Percentiles rank a stretch among this genome's conserved stretches.
Conservation (phyloP, 1,140 invertebrate species). For the Camponotus vicinus region DNA sequence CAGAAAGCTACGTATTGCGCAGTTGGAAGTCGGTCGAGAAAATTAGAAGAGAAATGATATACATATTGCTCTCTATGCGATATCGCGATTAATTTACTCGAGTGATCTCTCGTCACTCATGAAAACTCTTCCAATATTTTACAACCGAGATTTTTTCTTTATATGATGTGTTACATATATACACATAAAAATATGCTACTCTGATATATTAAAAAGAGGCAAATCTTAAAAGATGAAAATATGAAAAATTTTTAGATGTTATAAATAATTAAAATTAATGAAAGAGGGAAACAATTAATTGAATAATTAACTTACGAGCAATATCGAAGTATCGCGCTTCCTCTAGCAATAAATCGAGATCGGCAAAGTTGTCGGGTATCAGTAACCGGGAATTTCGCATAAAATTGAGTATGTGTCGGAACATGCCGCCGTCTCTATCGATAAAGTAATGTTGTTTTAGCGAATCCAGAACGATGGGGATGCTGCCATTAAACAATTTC, state of each 20-base stretch:
- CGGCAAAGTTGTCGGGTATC: constrained; percentile 94
- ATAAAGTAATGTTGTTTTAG: constrained; percentile 99
- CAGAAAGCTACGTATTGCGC: neutral
- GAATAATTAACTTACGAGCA: constrained; percentile 88
- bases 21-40: constrained; percentile 32
- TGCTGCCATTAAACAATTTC: constrained; percentile 97
- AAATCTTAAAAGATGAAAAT: neutral
- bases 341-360: constrained; percentile 96
- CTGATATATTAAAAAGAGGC: neutral
- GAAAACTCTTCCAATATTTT: neutral
- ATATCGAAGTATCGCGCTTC: constrained; percentile 98
- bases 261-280: neutral
- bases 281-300: neutral
- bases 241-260: neutral
- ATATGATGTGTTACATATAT: neutral
- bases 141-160: neutral
- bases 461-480: constrained; percentile 98
- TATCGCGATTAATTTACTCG: neutral
- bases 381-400: constrained; percentile 95
- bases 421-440: constrained; percentile 98
- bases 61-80: neutral
- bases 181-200: neutral
- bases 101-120: neutral
- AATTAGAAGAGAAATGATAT: constrained; percentile 45
- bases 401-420: constrained; percentile 98